Base-by-base conservation (phyloP, 2,888 invertebrate species). In the Schizotus pectinicornis region DNA sequence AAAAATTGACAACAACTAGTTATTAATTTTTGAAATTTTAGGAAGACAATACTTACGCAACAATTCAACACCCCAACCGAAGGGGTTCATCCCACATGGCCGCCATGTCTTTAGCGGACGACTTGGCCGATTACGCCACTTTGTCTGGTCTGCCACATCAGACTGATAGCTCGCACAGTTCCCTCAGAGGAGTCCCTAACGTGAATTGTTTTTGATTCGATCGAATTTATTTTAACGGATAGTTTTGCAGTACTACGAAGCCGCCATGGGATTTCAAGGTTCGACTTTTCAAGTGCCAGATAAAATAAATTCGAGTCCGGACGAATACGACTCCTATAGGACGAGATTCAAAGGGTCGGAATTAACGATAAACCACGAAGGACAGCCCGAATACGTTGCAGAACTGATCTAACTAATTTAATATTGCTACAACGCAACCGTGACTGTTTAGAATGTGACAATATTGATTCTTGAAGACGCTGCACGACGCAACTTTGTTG, bases 1-100 rank as follows among this genome's bases (percentile, higher is more conserved):
- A 12, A 22, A 3, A 42, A 42, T 42, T 42, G 5, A 3, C 22
- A 22, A 37, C 22, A 12, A 41, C 30, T 39, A 32, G 12, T 11
- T n/a, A 6, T 49, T 11, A 12, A 11, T 49, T 41, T 7, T 39
- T 55, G n/a, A 41, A 57, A 56, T 57, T 61, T 38, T 75, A 87
- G 86, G 80, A 85, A 63, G 91, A 91, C 77, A 91, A 91, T 75
- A 90, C 91, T 0, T 91, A 91, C 76, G 91, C 91, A 2, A 91
- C 91, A 13, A 91, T 91, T 68, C 89, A 89, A 70, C 89, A 89
- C 73, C 86, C 88, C 32, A 76, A 80, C 58, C 68, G 81, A 57
- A 72, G 81, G 60, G 80, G 80, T n/a, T 81, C 81, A 0, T 74
- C 79, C 6, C 80, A 81, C 65, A 77, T 80, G 59, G 79, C 80